phyloP scores from a whole-genome alignment of 2,113 vertebrate species.

The Onychorhynchus coronatus region DNA sequence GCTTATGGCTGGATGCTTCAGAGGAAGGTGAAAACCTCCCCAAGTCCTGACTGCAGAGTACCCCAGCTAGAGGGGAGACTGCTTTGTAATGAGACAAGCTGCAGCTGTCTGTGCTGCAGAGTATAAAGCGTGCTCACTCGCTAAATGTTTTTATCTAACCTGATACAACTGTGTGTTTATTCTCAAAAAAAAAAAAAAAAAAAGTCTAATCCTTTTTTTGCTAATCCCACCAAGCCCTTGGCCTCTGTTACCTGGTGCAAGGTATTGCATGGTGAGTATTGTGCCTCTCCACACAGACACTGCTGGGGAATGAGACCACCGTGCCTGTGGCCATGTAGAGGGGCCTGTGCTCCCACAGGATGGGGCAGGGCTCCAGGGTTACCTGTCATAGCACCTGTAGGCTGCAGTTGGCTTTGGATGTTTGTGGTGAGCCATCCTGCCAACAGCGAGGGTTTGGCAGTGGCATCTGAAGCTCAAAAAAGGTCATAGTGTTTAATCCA shows the following conservation, averaged over 20 bases:
- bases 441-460: not conserved
- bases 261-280: not conserved
- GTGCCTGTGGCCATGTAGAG: rapidly evolving
- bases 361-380: not conserved
- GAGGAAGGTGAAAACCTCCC: slow-evolving; percentile 54
- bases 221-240: not conserved
- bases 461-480: rapidly evolving
- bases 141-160: not conserved
- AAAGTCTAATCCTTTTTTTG: not conserved
- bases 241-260: not conserved
- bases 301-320: not conserved
- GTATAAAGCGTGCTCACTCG: not conserved
- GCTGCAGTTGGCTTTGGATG: not conserved
- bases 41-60: not conserved
- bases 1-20: slow-evolving; percentile 52
- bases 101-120: not conserved
- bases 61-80: not conserved
- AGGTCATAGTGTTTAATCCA: not conserved
- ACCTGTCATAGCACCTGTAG: rapidly evolving
- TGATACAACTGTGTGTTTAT: not conserved
- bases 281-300: not conserved
- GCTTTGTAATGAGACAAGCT: not conserved
- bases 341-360: rapidly evolving
- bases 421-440: not conserved
- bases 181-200: not conserved